phyloP scores from a whole-genome alignment of 2,113 vertebrate species.

The Vireo altiloquus region DNA sequence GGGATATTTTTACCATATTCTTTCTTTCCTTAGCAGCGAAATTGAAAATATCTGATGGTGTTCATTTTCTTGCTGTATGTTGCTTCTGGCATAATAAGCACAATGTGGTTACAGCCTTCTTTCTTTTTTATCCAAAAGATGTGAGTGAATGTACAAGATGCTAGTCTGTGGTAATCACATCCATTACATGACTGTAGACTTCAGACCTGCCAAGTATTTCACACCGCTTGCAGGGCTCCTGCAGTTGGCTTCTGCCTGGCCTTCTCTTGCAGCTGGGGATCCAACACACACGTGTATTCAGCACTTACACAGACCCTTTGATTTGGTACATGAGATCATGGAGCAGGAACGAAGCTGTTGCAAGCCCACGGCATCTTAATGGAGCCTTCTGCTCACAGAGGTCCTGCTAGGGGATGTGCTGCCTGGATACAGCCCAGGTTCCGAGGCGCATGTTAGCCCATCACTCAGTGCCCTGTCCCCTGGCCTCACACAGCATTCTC shows the following conservation, averaged over 20 bases:
- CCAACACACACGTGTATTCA: background rate
- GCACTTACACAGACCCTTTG: background rate
- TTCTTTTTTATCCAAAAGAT: background rate
- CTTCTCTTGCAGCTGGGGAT: background rate
- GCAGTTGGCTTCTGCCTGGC: background rate
- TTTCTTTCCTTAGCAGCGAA: background rate
- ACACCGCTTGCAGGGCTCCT: background rate
- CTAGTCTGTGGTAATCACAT: background rate
- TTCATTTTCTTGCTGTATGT: background rate
- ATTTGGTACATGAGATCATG: background rate
- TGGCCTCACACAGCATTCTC: background rate
- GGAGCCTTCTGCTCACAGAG: background rate
- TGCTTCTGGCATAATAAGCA: background rate
- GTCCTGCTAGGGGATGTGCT: background rate
- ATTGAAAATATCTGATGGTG: background rate
- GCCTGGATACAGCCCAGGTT: background rate
- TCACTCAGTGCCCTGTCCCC: background rate
- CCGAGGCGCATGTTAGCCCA: background rate
- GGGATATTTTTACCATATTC: background rate
- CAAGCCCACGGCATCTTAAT: background rate
- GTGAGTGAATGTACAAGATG: background rate
- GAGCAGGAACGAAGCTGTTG: background rate
- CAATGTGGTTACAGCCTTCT: background rate
- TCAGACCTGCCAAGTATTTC: background rate
- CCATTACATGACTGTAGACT: background rate